A percentile compares a stretch with the other conserved stretches of the same genome.
phyloP scores from a whole-genome alignment of 1,140 invertebrate genomes.

The Brachionus asplanchnoidis region DNA sequence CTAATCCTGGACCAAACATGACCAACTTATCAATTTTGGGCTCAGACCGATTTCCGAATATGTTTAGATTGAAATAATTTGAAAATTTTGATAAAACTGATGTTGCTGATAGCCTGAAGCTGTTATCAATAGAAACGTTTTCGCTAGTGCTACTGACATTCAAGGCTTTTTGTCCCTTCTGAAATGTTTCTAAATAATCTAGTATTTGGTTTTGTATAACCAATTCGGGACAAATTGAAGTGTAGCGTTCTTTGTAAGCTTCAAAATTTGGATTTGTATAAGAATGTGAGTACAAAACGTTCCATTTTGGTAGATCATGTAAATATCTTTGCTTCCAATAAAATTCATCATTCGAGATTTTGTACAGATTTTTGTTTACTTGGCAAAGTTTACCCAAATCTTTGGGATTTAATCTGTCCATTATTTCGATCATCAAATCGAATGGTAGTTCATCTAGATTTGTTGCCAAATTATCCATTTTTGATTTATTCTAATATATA shows the following conservation, averaged over 20 bases:
- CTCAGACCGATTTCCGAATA: not conserved
- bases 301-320: slow-evolving; percentile 5
- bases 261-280: not conserved
- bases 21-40: not conserved
- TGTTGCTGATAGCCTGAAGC: not conserved
- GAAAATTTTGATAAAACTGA: not conserved
- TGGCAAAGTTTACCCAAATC: slow-evolving; percentile 15
- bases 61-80: not conserved
- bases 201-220: not conserved
- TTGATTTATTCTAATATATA: not conserved
- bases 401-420: not conserved
- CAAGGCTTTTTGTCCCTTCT: not conserved
- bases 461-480: not conserved
- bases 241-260: not conserved
- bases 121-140: not conserved
- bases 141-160: not conserved
- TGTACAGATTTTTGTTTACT: not conserved
- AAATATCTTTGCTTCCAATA: slow-evolving; percentile 11
- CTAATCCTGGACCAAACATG: slow-evolving; percentile 36
- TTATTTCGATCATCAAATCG: slow-evolving; percentile 2
- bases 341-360: slow-evolving; percentile 28
- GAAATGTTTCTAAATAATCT: not conserved
- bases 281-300: not conserved
- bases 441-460: slow-evolving; percentile 28
- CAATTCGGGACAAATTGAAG: slow-evolving; percentile 8